Evolutionary conservation across 2,888 invertebrate species (phyloP).

Genomic region (Drosophila neutralis): DNA sequence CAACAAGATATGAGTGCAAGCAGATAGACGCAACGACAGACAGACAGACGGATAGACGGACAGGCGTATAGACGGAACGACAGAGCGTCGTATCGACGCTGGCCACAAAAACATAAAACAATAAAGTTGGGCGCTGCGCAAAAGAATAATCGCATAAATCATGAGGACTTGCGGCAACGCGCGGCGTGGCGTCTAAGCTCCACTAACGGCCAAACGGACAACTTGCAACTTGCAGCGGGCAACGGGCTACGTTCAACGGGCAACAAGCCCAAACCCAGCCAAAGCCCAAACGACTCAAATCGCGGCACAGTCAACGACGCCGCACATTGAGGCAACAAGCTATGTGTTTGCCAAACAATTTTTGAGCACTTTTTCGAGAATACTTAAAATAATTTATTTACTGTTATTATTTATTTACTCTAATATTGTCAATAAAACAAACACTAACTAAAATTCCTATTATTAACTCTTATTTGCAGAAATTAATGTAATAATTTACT

Average conservation of each 20-base stretch:
- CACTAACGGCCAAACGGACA: slow-evolving; percentile 59
- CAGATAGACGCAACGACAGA: slow-evolving; percentile 24
- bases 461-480: not conserved
- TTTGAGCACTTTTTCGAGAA: not conserved
- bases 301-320: slow-evolving; percentile 9
- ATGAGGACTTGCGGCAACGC: slow-evolving; percentile 74
- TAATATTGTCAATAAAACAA: too few species aligned
- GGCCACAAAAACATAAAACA: slow-evolving; percentile 77
- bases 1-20: slow-evolving; percentile 61
- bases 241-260: slow-evolving; percentile 32
- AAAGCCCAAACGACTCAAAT: slow-evolving; percentile 11
- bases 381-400: not conserved
- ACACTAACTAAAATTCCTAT: too few species aligned
- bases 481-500: not conserved
- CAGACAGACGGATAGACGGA: not conserved
- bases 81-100: slow-evolving; percentile 31
- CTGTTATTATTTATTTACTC: not conserved
- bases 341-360: not conserved
- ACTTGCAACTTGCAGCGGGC: slow-evolving; percentile 27
- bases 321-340: slow-evolving; percentile 6
- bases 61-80: slow-evolving; percentile 2
- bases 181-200: slow-evolving; percentile 65
- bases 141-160: slow-evolving; percentile 81
- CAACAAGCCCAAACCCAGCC: slow-evolving; percentile 32
- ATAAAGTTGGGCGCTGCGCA: slow-evolving; percentile 78